phyloP scores from a whole-genome alignment of 2,888 invertebrate species.

The Suillia variegata region DNA sequence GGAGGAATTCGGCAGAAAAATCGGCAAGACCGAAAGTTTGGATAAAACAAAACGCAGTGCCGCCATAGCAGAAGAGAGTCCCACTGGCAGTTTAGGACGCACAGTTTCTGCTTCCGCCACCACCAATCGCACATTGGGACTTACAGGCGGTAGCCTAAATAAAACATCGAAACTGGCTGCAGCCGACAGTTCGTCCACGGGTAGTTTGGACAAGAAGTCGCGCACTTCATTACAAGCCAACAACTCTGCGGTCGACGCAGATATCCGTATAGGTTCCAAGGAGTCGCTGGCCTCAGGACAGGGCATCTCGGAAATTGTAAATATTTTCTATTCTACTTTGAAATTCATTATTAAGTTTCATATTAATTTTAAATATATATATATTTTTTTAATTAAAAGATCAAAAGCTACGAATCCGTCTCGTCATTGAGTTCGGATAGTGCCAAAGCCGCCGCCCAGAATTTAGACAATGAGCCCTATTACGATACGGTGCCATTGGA shows the following conservation, averaged over 20 bases:
- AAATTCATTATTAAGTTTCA: slow-evolving; percentile 25
- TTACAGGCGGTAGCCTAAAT: slow-evolving; percentile 59
- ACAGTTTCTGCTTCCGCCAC: slow-evolving; percentile 45
- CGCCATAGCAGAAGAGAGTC: slow-evolving; percentile 46
- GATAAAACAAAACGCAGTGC: slow-evolving; percentile 55
- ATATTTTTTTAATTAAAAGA: slow-evolving; percentile 54
- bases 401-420: slow-evolving; percentile 71
- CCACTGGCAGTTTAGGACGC: slow-evolving; percentile 59
- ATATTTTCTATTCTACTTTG: slow-evolving; percentile 6
- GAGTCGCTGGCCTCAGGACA: slow-evolving; percentile 61
- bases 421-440: slow-evolving; percentile 69
- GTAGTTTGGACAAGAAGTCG: slow-evolving; percentile 55
- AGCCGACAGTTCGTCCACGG: slow-evolving; percentile 53
- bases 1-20: slow-evolving; percentile 59
- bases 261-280: slow-evolving; percentile 58
- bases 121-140: slow-evolving; percentile 44
- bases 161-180: slow-evolving; percentile 45
- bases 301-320: slow-evolving; percentile 60
- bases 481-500: slow-evolving; percentile 76
- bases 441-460: slow-evolving; percentile 63
- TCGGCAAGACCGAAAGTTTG: slow-evolving; percentile 59
- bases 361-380: neutral
- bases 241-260: slow-evolving; percentile 37
- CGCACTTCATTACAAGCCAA: slow-evolving; percentile 46
- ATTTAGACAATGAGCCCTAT: slow-evolving; percentile 70